Evolutionary conservation across 1,140 invertebrate genomes (phyloP), one percentile per base, ranked within the genome.

Genomic region (Neodiprion virginianus): DNA sequence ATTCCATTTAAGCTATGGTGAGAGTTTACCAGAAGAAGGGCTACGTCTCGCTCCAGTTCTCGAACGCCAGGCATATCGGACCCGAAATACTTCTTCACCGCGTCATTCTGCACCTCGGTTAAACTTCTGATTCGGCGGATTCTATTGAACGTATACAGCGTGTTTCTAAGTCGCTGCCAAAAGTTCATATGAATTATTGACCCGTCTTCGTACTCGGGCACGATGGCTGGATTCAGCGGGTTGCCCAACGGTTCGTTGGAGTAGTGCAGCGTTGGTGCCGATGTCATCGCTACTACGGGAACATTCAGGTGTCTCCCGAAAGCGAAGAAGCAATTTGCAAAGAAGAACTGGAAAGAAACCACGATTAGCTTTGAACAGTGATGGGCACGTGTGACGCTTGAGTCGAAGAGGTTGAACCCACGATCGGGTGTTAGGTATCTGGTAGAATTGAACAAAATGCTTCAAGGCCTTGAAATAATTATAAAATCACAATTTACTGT

Each of bases 41-140:
- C 87, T 4, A 89, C 81, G 80, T 90, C 89, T 70, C 82, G 83
- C 50, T 87, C 83, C n/a, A 91, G 76, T 50, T 91, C 88, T 3
- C 82, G 80, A 8, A 91, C 77, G 70, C 84, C 78, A 0, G 89
- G 88, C 23, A 84, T 77, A 71, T 86, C 79, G 0, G 77, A 28
- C 8, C 86, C 88, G 74, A 90, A 88, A 78, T 82, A 71, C 75
- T 83, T 79, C 78, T 80, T 85, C 7, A 87, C 73, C 7, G 83
- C 72, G 67, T 75, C 48, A 72, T 88, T 77, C 40, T 83, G 79
- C 8, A 23, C 49, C 0, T 61, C 53, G 11, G 53, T 61, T 61
- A 61, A 7, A 8, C 53, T 12, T 61, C 53, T 61, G 53, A 61
- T 61, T 61, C 53, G 53, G n/a, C n/a, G n/a, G 53, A 61, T 61